phyloP scores from a whole-genome alignment of 2,113 vertebrate species.

The Tautogolabrus adspersus region DNA sequence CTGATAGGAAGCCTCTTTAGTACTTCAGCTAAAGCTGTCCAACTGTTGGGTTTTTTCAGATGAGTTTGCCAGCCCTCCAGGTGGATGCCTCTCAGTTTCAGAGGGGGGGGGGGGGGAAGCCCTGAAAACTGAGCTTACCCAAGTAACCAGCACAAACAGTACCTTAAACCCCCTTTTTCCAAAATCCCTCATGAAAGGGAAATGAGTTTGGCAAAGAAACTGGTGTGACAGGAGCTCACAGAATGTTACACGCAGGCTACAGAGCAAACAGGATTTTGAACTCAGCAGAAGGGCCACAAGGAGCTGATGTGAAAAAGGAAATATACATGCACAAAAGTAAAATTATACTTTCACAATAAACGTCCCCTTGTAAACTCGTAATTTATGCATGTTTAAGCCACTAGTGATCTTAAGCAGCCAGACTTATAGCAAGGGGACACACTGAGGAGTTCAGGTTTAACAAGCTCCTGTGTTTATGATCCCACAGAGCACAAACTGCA shows the following conservation, averaged over 20 bases:
- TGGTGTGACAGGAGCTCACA: conserved; percentile 71
- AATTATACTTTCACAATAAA: background rate
- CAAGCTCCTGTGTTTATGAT: conserved; percentile 55
- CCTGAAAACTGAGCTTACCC: conserved; percentile 68
- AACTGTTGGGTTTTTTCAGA: conserved; percentile 45
- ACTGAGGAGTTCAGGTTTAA: conserved; percentile 50
- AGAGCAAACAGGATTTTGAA: conserved; percentile 73
- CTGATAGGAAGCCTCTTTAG: conserved; percentile 26
- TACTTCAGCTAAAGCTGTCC: conserved; percentile 31
- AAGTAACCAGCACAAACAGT: conserved; percentile 73
- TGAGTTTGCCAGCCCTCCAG: conserved; percentile 59
- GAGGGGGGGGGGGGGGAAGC: conserved; percentile 31
- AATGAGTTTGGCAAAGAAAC: conserved; percentile 76
- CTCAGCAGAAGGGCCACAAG: conserved; percentile 49
- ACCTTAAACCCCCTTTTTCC: conserved; percentile 60
- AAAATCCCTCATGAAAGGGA: conserved; percentile 76
- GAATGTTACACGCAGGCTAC: conserved; percentile 73
- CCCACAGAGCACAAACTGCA: conserved; percentile 26
- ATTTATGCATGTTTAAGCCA: background rate
- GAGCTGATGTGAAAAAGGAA: conserved; percentile 42
- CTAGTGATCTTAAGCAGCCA: conserved; percentile 7
- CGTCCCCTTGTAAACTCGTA: background rate
- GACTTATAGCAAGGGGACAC: conserved; percentile 21
- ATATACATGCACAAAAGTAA: conserved; percentile 16
- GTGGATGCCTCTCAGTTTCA: conserved; percentile 70